Base-by-base conservation (phyloP, 2,113 vertebrate genomes). In the Melanerpes aurifrons region DNA sequence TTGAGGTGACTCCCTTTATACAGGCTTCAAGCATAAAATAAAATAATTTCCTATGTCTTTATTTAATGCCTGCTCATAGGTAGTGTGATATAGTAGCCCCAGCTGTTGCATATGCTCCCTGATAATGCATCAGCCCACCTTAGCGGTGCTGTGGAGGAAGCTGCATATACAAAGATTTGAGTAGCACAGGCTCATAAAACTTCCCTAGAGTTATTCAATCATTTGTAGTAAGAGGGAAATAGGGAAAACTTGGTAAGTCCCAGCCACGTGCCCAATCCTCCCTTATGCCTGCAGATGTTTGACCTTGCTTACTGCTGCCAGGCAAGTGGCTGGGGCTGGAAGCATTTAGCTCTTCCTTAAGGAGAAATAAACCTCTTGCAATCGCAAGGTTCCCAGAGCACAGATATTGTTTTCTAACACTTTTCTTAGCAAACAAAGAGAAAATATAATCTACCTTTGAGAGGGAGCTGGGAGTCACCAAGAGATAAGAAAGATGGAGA, bases 211-310 rank as follows among this genome's bases (percentile, higher is more conserved):
- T 56, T 84, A 66, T 29, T 85, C 8, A 7, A 48, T 68, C 2
- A 7, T 45, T 57, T 86, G 86, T 64, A 72, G 4, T 24, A 75
- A 86, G 0, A 10, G n/a, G 20, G 35, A 89, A 78, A 37, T 59
- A 53, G 56, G 62, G 73, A 32, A 54, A 31, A 88, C 75, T 50
- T 79, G 48, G 3, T 75, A 87, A 74, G 32, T 28, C 32, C 19
- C 61, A 73, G 22, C 26, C 43, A 31, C 4, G 28, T 40, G 31
- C n/a, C 43, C 19, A 28, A 3, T 69, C 20, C 48, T 92, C 35
- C 9, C 5, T 69, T n/a, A 54, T 6, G 56, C 24, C n/a, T 4
- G 1, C 1, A 0, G 21, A 37, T 21, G 35, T 20, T 45, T 68
- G 63, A 54, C 37, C 18, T 15, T 35, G 54, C 29, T 84, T 37